Evolutionary conservation across 2,888 invertebrate genomes (phyloP), one percentile per base, ranked within the genome.

Genomic region (Troglohyphantes excavatus): DNA sequence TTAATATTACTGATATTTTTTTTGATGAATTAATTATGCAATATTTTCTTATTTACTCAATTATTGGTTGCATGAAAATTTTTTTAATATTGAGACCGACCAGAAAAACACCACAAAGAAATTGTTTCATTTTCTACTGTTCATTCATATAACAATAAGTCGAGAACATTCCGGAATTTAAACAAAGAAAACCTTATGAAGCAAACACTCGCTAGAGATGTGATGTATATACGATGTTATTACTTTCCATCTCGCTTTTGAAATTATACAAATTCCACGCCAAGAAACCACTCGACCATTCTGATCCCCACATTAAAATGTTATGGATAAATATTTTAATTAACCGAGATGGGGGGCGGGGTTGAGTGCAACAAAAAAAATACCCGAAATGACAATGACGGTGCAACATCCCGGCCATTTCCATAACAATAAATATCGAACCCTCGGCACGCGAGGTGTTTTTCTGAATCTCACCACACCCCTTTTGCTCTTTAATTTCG

Each of bases 401-500:
- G 23, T 53, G 70, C 39, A 78, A 43, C 78, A 75, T 61, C 78
- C 61, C 70, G 72, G 23, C 33, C 39, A 89, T 89, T 89, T 82
- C 88, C 88, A 89, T 89, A 76, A 89, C 82, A 89, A 89, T 89
- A 89, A 67, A 82, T 61, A 89, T 46, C 65, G 65, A 33, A 23
- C 76, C 63, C 29, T 13, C 61, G 17, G 17, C 29, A 33, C 53
- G 33, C 17, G 17, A 33, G 29, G 67, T 27, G 43, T 68, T 29
- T 73, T 88, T 43, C 63, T 83, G 26, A 19, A 13, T 21, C 33
- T 67, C 27, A 17, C 67, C 9, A 17, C 53, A 43, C 43, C 68
- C 76, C 43, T 78, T 85, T 76, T 78, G 19, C 87, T 53, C 82
- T 88, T 89, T 89, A 89, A 89, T 89, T 81, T 83, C 76, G 82